phyloP scores from a whole-genome alignment of 2,113 vertebrate species.

The Sceloporus undulatus region DNA sequence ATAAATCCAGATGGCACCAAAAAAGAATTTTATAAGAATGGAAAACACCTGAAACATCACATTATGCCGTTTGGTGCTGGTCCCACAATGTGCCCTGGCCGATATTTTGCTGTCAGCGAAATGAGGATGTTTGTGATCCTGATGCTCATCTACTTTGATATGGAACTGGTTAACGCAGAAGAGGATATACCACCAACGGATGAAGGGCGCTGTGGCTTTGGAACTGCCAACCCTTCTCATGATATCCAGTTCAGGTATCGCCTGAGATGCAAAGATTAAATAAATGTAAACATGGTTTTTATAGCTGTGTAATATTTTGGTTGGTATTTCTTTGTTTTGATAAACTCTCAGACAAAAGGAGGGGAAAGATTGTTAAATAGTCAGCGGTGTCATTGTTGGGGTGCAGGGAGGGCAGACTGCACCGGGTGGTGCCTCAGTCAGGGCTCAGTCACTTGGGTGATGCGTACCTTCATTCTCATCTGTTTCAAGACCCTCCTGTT shows the following conservation, averaged over 20 bases:
- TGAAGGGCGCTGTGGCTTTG: constrained; percentile 81
- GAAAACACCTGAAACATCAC: constrained; percentile 82
- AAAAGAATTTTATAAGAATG: constrained; percentile 87
- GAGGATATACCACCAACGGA: constrained; percentile 78
- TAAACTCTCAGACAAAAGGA: too few species aligned
- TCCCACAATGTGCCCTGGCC: constrained; percentile 84
- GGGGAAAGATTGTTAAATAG: too few species aligned
- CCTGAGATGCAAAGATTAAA: not conserved
- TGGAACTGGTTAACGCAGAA: constrained; percentile 28
- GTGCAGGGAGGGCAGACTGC: too few species aligned
- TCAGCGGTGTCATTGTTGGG: too few species aligned
- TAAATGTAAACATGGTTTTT: too few species aligned
- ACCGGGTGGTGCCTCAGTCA: too few species aligned
- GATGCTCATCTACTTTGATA: constrained; percentile 52
- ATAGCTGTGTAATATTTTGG: too few species aligned
- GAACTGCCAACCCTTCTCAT: constrained; percentile 78
- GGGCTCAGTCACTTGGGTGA: too few species aligned
- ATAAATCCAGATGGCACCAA: constrained; percentile 78
- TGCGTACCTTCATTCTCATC: too few species aligned
- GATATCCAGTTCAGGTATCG: constrained; percentile 84
- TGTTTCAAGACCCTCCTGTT: too few species aligned
- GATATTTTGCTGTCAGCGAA: constrained; percentile 88
- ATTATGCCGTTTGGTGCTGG: constrained; percentile 89
- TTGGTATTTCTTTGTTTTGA: too few species aligned
- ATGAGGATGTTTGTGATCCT: constrained; percentile 88